Percentiles rank a stretch among this genome's conserved stretches.
These are phyloP conservation scores for human (Homo sapiens) DNA, from an alignment of 2,113 vertebrate genomes.

Conservation along the genomic window DNA sequence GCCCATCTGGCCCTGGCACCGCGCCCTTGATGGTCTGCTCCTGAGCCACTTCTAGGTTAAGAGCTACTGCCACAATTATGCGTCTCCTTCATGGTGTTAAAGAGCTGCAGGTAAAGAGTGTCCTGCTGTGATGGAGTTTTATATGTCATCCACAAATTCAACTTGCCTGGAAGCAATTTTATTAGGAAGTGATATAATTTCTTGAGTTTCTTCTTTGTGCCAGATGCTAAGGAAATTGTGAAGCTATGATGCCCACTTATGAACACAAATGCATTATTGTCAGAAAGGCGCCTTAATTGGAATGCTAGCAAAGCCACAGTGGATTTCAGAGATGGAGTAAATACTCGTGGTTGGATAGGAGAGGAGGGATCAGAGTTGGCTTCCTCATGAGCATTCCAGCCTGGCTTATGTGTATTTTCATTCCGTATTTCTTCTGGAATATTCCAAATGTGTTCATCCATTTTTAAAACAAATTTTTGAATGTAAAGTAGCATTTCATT, in stretches of 20 bases:
- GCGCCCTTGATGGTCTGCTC: background rate
- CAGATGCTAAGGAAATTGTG: background rate
- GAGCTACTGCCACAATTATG: background rate
- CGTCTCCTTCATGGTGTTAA: background rate
- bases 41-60: background rate
- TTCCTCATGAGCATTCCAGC: background rate
- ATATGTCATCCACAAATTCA: background rate
- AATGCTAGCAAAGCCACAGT: background rate
- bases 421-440: background rate
- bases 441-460: background rate
- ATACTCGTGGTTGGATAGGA: background rate
- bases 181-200: background rate
- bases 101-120: background rate
- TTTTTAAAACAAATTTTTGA: background rate
- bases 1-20: background rate
- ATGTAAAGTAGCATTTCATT: background rate
- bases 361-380: background rate
- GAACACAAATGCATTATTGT: background rate
- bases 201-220: background rate
- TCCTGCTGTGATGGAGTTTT: background rate
- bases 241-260: too few relatives aligned
- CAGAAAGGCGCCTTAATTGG: background rate
- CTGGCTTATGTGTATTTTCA: background rate
- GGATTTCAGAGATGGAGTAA: background rate
- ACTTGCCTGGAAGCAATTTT: background rate